A percentile compares a stretch with the other conserved stretches of the same genome.
Conservation (phyloP, 2,113 vertebrate genomes). For the Melanotaenia duboulayi region DNA sequence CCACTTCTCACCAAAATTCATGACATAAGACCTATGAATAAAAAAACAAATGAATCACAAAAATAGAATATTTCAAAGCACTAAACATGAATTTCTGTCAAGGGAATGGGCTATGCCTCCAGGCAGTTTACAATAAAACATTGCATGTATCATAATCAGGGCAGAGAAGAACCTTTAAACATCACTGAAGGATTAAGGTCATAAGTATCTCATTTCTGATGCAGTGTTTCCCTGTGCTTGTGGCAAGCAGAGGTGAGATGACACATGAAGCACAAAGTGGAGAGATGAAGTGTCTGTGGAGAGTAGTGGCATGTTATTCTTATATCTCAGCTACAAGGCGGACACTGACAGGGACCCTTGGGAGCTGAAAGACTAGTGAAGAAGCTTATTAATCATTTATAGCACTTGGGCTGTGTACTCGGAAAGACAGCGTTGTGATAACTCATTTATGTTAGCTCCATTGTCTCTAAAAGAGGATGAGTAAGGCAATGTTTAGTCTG, state of each 20-base stretch:
- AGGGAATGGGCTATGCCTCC: constrained; percentile 4
- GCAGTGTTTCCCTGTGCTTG: constrained; percentile 27
- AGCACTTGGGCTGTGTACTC: constrained; percentile 59
- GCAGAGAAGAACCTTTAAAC: constrained; percentile 1
- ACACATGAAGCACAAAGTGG: constrained; percentile 41
- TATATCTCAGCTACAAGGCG: constrained; percentile 58
- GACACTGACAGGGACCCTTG: constrained; percentile 59
- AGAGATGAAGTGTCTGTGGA: constrained; percentile 44
- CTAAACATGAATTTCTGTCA: constrained; percentile 11
- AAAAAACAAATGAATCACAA: constrained; percentile 13
- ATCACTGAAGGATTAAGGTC: constrained; percentile 15
- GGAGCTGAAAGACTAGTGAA: constrained; percentile 71
- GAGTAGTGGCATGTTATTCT: constrained; percentile 43
- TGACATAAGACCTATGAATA: neutral
- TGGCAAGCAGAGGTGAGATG: constrained; percentile 40
- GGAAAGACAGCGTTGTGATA: constrained; percentile 65
- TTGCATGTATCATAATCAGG: constrained; percentile 14
- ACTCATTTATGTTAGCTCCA: constrained; percentile 69
- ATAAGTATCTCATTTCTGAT: constrained; percentile 16
- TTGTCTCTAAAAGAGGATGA: constrained; percentile 41
- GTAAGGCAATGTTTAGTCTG: constrained; percentile 18
- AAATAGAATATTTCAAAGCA: neutral
- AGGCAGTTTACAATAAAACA: constrained; percentile 11
- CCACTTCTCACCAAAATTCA: neutral
- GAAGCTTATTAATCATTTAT: constrained; percentile 75